These are phyloP conservation scores for Galaxea fascicularis DNA, from an alignment of 92 coral and sea anemone species.

Conservation along the genomic window DNA sequence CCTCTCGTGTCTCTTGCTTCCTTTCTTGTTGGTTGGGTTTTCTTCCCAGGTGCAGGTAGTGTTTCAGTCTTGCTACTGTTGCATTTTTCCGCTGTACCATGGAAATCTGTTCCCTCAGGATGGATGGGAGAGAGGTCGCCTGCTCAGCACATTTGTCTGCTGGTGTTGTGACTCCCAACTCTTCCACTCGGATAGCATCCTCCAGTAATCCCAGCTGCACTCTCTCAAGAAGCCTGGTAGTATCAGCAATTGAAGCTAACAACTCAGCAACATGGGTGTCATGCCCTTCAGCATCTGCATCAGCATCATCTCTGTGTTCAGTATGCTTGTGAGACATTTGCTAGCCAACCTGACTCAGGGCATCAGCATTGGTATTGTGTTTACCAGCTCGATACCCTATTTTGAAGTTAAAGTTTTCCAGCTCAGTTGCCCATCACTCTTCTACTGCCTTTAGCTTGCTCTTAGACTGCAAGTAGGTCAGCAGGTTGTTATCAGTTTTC, in stretches of 20 bases:
- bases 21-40: slow-evolving; percentile 21
- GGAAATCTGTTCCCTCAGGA: slow-evolving; percentile 27
- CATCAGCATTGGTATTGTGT: slow-evolving; percentile 55
- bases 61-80: slow-evolving; percentile 20
- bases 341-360: slow-evolving; percentile 41
- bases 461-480: slow-evolving; percentile 60
- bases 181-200: slow-evolving; percentile 4
- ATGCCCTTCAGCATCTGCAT: not conserved
- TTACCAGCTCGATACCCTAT: slow-evolving; percentile 42
- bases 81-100: slow-evolving; percentile 36
- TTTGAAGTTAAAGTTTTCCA: slow-evolving; percentile 43
- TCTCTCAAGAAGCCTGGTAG: not conserved
- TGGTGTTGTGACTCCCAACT: slow-evolving; percentile 7
- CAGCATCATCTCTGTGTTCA: slow-evolving; percentile 24
- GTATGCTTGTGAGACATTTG: not conserved
- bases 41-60: slow-evolving; percentile 20
- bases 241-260: not conserved
- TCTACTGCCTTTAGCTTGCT: slow-evolving; percentile 55
- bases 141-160: slow-evolving; percentile 13
- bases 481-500: slow-evolving; percentile 49
- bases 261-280: slow-evolving; percentile 22
- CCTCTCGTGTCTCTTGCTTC: slow-evolving; percentile 5
- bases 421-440: slow-evolving; percentile 54
- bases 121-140: slow-evolving; percentile 51
- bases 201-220: slow-evolving; percentile 25